Base-by-base conservation (phyloP, 2,797 vertebrate species). In the Spheniscus humboldti region DNA sequence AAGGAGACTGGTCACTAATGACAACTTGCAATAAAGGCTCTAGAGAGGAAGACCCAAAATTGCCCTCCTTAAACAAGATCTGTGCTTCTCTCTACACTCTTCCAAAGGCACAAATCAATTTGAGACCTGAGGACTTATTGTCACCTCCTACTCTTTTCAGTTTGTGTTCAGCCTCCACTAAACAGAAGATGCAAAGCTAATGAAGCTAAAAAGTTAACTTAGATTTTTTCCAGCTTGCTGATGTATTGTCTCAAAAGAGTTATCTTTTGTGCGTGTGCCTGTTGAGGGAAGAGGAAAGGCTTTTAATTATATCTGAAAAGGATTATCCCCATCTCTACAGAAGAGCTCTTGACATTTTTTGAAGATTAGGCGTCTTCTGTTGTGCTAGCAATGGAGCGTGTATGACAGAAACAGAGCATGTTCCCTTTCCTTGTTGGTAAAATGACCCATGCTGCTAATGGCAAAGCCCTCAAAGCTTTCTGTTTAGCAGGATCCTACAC, bases 271-370 rank as follows among this genome's bases (percentile, higher is more conserved):
- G 64, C 3, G 1, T 67, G 31, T 13, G 72, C n/a, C 75, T 79
- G 37, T 41, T 77, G 56, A 91, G 41, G 53, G 68, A 67, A 78
- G 62, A 84, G 53, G 45, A 91, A 94, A 90, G 41, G 37, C 37
- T 92, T 95, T 94, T 94, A 94, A 94, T 94, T 90, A 68, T 68
- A 75, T 80, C 72, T 77, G 72, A 64, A 90, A 77, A 22, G 85
- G 75, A 94, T 92, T 94, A 88, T 59, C 45, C 43, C 19, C 78
- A 62, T 75, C 68, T 64, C 72, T 94, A 52, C 60, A 86, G 87
- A 96, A 96, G 89, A 64, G 68, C 72, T 82, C 76, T 89, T 91
- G 90, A 89, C 68, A 80, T 85, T 89, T 95, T 96, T 91, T 87
- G 69, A 95, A 91, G 78, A 43, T 81, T 63, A 92, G 48, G 64